Evolutionary conservation across 2,888 invertebrate species (phyloP).

Genomic region (Eutolmus rufibarbis): DNA sequence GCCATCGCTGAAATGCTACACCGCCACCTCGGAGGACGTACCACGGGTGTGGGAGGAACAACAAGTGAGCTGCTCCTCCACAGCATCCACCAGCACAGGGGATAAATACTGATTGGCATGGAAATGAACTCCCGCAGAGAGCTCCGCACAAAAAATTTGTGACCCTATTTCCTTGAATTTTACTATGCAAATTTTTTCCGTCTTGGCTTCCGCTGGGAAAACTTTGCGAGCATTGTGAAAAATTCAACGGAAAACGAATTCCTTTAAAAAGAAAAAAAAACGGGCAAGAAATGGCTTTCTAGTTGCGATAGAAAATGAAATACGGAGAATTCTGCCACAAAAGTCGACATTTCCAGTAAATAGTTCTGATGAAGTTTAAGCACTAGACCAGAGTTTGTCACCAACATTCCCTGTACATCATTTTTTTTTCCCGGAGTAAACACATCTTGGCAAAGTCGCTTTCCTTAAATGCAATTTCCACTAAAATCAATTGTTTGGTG

Average conservation of each 20-base stretch:
- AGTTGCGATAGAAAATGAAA: constrained; percentile 16
- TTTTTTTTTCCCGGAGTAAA: neutral
- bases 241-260: constrained; percentile 14
- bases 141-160: constrained; percentile 2
- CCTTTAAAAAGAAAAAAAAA: neutral
- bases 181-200: constrained; percentile 27
- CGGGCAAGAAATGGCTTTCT: neutral
- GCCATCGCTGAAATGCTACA: neutral
- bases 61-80: neutral
- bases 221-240: constrained; percentile 19
- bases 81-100: neutral
- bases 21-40: neutral
- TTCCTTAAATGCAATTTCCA: constrained; percentile 23
- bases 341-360: constrained; percentile 19
- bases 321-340: constrained; percentile 3
- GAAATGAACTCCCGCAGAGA: constrained; percentile 25
- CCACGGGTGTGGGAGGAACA: neutral
- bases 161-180: constrained; percentile 31
- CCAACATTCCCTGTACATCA: neutral
- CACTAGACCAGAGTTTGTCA: neutral
- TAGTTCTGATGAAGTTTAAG: neutral
- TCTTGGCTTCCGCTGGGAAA: neutral
- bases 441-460: constrained; percentile 13
- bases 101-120: constrained; percentile 32
- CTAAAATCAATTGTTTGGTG: constrained; percentile 16